Evolutionary conservation across 2,113 vertebrate genomes (phyloP).

Genomic region (Paradisaea rubra): DNA sequence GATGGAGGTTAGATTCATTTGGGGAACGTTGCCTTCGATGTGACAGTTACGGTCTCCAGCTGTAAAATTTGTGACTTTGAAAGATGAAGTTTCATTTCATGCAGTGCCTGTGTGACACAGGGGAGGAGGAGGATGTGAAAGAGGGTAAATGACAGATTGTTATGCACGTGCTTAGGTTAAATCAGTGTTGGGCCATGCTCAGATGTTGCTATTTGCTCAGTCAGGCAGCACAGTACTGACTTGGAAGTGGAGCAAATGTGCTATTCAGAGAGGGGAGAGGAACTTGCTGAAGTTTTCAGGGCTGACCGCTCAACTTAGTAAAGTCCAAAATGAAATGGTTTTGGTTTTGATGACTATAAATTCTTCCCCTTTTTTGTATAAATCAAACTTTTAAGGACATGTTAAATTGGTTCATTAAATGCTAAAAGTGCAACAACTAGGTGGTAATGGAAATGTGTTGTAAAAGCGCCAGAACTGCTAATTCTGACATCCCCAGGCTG

Average conservation of each 20-base stretch:
- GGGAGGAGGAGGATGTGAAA: not conserved
- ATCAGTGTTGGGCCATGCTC: rapidly evolving
- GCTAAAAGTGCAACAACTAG: not conserved
- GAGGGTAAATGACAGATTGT: not conserved
- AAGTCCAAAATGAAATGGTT: not conserved
- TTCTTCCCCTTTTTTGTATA: not conserved
- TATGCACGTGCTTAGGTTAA: not conserved
- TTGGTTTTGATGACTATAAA: not conserved
- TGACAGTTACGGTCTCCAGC: not conserved
- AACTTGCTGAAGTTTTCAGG: not conserved
- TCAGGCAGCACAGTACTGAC: not conserved
- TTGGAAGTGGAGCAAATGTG: not conserved
- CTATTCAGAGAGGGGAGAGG: not conserved
- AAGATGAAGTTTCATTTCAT: not conserved
- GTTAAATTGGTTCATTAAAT: not conserved
- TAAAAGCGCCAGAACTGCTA: not conserved
- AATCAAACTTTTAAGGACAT: not conserved
- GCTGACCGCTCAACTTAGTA: not conserved
- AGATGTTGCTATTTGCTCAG: not conserved
- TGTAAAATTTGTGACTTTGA: not conserved
- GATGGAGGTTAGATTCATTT: not conserved
- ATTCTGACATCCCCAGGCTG: not conserved
- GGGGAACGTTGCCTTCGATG: not conserved
- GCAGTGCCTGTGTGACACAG: rapidly evolving
- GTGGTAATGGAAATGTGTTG: not conserved